Conservation (phyloP, 2,797 vertebrate species). For the Epinephelus malabaricus region DNA sequence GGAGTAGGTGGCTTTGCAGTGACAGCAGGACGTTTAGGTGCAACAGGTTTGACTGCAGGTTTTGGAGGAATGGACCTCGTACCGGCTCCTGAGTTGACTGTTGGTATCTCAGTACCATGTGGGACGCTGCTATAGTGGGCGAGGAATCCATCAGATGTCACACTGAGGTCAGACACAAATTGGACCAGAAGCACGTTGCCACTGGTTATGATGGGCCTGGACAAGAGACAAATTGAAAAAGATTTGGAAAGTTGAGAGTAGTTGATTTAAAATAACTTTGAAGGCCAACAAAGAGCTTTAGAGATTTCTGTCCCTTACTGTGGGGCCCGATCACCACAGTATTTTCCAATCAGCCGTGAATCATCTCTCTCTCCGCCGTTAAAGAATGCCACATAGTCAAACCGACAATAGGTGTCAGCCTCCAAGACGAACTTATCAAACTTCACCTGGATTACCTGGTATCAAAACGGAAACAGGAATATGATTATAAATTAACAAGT, state of each 20-base stretch:
- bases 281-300: background rate
- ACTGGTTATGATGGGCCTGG: constrained; percentile 84
- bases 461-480: constrained; percentile 41
- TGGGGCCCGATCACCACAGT: constrained; percentile 89
- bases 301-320: constrained; percentile 80
- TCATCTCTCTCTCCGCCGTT: constrained; percentile 89
- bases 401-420: constrained; percentile 91
- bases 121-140: constrained; percentile 85
- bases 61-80: constrained; percentile 37
- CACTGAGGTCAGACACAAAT: constrained; percentile 94
- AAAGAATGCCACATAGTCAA: constrained; percentile 92
- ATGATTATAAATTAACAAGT: background rate
- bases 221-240: constrained; percentile 11
- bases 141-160: constrained; percentile 91
- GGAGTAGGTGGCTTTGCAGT: constrained; percentile 41
- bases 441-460: constrained; percentile 89
- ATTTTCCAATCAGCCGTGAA: constrained; percentile 88
- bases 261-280: background rate
- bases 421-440: constrained; percentile 94
- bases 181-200: constrained; percentile 92
- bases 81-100: constrained; percentile 28
- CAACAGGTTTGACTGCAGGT: constrained; percentile 42
- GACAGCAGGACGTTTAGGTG: constrained; percentile 32
- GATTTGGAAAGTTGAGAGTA: background rate
- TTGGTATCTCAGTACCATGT: constrained; percentile 53